Conservation (phyloP, 2,113 vertebrate genomes). For the Lepus europaeus region DNA sequence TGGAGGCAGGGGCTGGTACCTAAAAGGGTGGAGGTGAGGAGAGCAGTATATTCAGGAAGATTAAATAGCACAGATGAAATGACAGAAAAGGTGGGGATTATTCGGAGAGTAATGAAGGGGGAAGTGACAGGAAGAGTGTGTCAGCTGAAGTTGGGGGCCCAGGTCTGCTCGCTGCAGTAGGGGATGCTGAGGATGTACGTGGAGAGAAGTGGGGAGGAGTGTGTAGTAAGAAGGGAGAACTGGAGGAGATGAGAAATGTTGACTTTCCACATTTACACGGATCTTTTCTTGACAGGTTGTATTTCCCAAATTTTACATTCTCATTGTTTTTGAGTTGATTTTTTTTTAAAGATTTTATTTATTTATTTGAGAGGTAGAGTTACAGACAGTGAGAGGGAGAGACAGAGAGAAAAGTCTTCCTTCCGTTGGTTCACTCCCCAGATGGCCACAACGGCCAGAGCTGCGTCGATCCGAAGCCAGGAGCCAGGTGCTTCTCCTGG, state of each 20-base stretch:
- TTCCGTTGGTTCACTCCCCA: too few species aligned
- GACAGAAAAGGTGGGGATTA: background rate
- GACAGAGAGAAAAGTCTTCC: too few species aligned
- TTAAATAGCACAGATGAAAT: slow-evolving; percentile 39
- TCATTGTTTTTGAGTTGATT: background rate
- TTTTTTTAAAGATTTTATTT: too few species aligned
- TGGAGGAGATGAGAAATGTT: slow-evolving; percentile 70
- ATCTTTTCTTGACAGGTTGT: slow-evolving; percentile 74
- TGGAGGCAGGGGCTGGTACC: background rate
- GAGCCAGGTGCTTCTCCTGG: too few species aligned
- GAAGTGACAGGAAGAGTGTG: background rate
- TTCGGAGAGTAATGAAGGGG: background rate
- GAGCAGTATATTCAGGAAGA: slow-evolving; percentile 9
- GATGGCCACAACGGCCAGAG: too few species aligned
- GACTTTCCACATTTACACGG: slow-evolving; percentile 68
- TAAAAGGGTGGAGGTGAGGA: background rate
- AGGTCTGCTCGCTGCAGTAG: background rate
- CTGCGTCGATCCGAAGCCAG: too few species aligned
- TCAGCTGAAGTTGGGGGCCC: background rate
- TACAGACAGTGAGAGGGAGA: too few species aligned
- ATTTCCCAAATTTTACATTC: slow-evolving; percentile 69
- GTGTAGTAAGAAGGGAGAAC: slow-evolving; percentile 36
- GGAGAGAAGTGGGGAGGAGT: slow-evolving; percentile 6
- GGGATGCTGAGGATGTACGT: background rate
- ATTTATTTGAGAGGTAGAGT: too few species aligned